Percentiles rank a stretch among this genome's conserved stretches.
Conservation (phyloP, 2,113 vertebrate species). For the Chloropsis cyanopogon region DNA sequence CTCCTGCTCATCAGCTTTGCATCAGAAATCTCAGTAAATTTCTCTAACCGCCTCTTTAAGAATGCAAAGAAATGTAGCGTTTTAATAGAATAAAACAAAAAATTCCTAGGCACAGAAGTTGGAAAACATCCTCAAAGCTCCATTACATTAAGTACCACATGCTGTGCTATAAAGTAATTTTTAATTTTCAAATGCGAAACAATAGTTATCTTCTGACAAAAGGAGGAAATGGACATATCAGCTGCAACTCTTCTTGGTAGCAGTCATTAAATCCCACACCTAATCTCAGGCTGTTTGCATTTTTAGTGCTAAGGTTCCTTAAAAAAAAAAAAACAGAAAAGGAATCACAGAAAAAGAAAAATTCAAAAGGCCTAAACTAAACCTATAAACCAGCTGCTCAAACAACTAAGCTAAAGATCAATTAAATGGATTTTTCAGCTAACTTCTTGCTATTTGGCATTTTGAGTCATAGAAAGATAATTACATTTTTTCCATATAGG, state of each 20-base stretch:
- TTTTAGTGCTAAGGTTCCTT: neutral
- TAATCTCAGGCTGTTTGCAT: neutral
- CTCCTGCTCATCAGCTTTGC: neutral
- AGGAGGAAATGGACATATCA: neutral
- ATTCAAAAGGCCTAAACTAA: neutral
- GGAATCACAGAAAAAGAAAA: neutral
- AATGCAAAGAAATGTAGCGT: neutral
- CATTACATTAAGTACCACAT: neutral
- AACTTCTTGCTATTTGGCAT: neutral
- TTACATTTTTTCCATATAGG: neutral
- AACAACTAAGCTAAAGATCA: neutral
- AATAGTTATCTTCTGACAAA: neutral
- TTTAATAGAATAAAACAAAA: neutral
- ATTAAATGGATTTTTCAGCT: neutral
- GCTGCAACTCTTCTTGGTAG: neutral
- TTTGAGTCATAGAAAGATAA: neutral
- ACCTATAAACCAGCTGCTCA: neutral
- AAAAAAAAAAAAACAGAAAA: neutral
- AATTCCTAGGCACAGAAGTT: neutral
- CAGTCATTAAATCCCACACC: neutral
- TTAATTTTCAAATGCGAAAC: neutral
- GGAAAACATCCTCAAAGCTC: neutral
- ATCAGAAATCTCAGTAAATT: neutral
- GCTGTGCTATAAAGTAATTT: neutral
- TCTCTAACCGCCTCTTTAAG: neutral